These are phyloP conservation scores for Tridacna gigas DNA, from an alignment of 2,888 invertebrate genomes.

Conservation along the genomic window DNA sequence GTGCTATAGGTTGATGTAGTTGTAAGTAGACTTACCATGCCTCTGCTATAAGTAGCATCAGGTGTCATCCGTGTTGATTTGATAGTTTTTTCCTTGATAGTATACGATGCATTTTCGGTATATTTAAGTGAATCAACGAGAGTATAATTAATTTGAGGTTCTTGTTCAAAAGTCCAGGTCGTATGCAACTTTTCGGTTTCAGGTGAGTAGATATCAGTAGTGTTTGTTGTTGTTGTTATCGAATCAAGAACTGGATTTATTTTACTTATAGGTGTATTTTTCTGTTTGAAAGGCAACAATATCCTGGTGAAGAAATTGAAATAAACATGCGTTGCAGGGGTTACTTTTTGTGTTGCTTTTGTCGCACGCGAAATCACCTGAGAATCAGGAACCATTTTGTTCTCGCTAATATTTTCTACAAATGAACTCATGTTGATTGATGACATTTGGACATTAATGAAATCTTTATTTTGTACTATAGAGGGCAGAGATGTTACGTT, in stretches of 20 bases:
- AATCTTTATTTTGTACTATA: no score
- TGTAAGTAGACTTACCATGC: background rate
- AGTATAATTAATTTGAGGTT: background rate
- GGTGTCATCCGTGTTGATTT: background rate
- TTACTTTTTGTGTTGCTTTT: no score
- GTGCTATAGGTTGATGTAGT: no score
- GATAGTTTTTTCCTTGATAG: background rate
- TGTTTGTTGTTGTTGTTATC: background rate
- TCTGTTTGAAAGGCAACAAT: background rate
- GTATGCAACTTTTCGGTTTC: background rate
- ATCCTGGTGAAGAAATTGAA: conserved; percentile 1
- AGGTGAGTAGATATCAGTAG: background rate
- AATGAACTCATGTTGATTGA: no score
- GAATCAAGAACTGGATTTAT: background rate
- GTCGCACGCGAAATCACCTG: no score
- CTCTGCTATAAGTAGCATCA: background rate
- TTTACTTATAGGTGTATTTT: background rate
- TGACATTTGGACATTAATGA: no score
- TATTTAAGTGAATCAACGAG: background rate
- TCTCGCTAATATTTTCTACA: no score
- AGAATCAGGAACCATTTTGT: no score
- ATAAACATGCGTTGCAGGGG: background rate
- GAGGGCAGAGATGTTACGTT: no score
- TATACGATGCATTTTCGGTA: background rate
- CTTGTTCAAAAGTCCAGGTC: background rate